These are phyloP conservation scores for Leptopilina syphax DNA, from an alignment of 2,888 invertebrate genomes.

Conservation along the genomic window DNA sequence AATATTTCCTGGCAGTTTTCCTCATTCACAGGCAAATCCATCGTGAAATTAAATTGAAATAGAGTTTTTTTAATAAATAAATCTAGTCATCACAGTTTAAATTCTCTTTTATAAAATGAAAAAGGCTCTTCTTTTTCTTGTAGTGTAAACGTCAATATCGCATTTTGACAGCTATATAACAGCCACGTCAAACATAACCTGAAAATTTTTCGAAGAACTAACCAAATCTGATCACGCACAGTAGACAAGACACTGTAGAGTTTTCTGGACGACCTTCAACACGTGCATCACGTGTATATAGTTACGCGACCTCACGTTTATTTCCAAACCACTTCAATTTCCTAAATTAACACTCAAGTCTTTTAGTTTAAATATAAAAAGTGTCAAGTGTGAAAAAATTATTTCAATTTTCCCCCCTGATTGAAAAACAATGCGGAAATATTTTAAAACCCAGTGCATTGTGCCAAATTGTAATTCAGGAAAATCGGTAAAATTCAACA, in stretches of 20 bases:
- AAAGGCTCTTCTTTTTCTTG: background rate
- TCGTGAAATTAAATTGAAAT: slow-evolving; percentile 41
- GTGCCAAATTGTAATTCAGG: slow-evolving; percentile 24
- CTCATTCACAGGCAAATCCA: slow-evolving; percentile 64
- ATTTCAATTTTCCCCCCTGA: too few relatives aligned
- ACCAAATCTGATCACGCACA: background rate
- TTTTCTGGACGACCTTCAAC: slow-evolving; percentile 2
- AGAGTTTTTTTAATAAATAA: background rate
- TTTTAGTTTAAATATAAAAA: slow-evolving; percentile 3
- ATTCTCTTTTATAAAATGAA: background rate
- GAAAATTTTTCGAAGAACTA: background rate
- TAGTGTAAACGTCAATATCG: background rate
- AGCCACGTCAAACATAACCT: slow-evolving; percentile 37
- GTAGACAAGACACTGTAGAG: background rate
- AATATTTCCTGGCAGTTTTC: slow-evolving; percentile 66
- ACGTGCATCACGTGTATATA: background rate
- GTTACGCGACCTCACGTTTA: background rate
- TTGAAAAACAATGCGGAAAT: slow-evolving; percentile 10
- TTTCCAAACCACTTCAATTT: slow-evolving; percentile 11
- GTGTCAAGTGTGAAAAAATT: background rate
- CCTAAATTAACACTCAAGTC: background rate
- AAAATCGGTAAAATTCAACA: slow-evolving; percentile 17
- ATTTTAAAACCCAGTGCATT: slow-evolving; percentile 13
- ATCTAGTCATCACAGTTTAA: background rate
- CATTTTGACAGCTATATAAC: background rate